A percentile compares a stretch with the other conserved stretches of the same genome.
Evolutionary conservation across 35 echinoderm and acorn worm species (phyloP).

Genomic region (Acanthaster planci): DNA sequence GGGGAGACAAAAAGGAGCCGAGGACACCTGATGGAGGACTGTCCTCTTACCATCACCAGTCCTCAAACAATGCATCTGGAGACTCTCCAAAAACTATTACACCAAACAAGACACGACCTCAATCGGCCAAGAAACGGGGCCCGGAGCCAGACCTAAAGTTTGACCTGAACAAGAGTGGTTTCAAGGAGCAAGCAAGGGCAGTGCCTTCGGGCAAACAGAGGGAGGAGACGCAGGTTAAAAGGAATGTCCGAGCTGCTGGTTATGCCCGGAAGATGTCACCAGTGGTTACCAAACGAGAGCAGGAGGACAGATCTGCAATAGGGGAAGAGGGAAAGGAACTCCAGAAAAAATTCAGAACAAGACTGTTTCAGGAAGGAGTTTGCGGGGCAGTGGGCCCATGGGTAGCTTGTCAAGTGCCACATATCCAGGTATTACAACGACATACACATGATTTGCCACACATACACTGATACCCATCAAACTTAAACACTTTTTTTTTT

Average conservation of each 20-base stretch:
- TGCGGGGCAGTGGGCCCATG: background rate
- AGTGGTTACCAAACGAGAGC: background rate
- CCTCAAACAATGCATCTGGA: background rate
- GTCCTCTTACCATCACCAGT: background rate
- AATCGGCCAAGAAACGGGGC: background rate
- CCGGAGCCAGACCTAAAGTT: background rate
- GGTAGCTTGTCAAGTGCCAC: slow-evolving; percentile 13
- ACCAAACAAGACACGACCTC: background rate
- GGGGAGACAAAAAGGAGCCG: background rate
- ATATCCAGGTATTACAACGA: slow-evolving; percentile 57
- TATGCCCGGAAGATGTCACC: background rate
- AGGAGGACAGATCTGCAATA: background rate
- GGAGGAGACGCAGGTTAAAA: background rate
- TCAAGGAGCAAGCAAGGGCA: background rate
- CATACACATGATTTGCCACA: too few species aligned
- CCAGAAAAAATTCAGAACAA: slow-evolving; percentile 18
- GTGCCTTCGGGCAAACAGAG: background rate
- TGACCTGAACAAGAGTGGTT: background rate
- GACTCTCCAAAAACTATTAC: background rate
- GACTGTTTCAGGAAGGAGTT: slow-evolving; percentile 27
- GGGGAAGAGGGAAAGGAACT: background rate
- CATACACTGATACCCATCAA: too few species aligned
- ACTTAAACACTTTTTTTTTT: too few species aligned
- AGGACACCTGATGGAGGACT: background rate
- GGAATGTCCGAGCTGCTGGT: background rate